A percentile compares a stretch with the other conserved stretches of the same genome.
These are phyloP conservation scores for Auanema freiburgensis DNA, from an alignment of 2,888 invertebrate genomes.

Conservation along the genomic window DNA sequence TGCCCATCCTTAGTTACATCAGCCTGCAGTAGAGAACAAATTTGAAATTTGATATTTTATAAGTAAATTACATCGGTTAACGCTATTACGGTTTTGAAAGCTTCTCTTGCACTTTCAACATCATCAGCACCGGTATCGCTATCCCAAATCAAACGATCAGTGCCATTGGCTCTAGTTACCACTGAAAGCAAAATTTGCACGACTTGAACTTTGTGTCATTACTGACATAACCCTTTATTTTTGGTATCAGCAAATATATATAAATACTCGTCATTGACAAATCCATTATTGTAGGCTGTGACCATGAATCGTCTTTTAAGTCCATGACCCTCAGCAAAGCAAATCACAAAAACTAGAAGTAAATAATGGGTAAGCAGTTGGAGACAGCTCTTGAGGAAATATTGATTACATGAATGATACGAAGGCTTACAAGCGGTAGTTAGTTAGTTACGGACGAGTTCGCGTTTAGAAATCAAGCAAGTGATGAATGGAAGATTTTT, in stretches of 20 bases:
- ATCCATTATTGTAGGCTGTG: slow-evolving; percentile 34
- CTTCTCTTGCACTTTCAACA: slow-evolving; percentile 39
- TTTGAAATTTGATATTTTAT: too few species aligned
- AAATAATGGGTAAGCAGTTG: neutral
- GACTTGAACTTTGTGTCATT: neutral
- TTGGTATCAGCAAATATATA: slow-evolving; percentile 47
- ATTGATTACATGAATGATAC: too few species aligned
- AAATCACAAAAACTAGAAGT: slow-evolving; percentile 16
- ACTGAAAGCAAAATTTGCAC: neutral
- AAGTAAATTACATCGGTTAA: slow-evolving; percentile 11
- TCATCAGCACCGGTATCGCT: slow-evolving; percentile 34
- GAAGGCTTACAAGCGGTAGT: too few species aligned
- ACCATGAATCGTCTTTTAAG: slow-evolving; percentile 21
- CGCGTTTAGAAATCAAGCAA: too few species aligned
- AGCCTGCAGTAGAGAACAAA: neutral
- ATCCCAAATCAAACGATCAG: slow-evolving; percentile 32
- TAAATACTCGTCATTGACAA: slow-evolving; percentile 52
- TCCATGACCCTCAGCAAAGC: slow-evolving; percentile 8
- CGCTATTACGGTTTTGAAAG: slow-evolving; percentile 15
- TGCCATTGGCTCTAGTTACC: slow-evolving; percentile 8
- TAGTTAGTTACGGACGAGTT: too few species aligned
- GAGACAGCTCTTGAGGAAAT: too few species aligned
- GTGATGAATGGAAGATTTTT: too few species aligned
- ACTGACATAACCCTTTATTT: slow-evolving; percentile 20
- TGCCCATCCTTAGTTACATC: too few species aligned